phyloP scores from a whole-genome alignment of 2,113 vertebrate genomes.

The Periophthalmus modestus region DNA sequence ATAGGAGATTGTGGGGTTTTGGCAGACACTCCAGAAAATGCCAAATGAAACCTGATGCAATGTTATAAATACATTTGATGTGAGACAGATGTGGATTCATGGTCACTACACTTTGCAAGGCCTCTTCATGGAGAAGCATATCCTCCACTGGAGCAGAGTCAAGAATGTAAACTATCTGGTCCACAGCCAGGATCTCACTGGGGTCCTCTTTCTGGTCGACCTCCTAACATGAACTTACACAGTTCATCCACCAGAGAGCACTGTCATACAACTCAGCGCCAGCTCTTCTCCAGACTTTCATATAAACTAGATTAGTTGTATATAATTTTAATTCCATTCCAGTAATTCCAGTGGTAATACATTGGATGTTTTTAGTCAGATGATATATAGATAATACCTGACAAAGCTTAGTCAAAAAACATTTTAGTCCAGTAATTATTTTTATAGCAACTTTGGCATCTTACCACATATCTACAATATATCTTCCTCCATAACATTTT shows the following conservation, averaged over 20 bases:
- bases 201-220: constrained; percentile 16
- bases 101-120: background rate
- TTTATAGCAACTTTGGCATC: too few relatives aligned
- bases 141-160: constrained; percentile 21
- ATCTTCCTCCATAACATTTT: background rate
- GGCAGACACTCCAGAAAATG: background rate
- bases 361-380: constrained; percentile 20
- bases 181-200: constrained; percentile 13
- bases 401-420: background rate
- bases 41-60: constrained; percentile 5
- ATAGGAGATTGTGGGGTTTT: background rate
- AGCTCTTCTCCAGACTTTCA: constrained; percentile 17
- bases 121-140: constrained; percentile 15
- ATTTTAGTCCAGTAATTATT: background rate
- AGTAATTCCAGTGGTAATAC: constrained; percentile 2
- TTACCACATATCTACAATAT: too few relatives aligned
- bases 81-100: constrained; percentile 14
- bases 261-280: constrained; percentile 33
- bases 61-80: constrained; percentile 25
- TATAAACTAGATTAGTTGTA: constrained; percentile 2
- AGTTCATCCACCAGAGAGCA: constrained; percentile 62
- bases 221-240: constrained; percentile 2
- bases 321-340: constrained; percentile 13
- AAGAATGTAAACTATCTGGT: constrained; percentile 39
- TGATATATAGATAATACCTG: background rate